Percentiles rank a stretch among this genome's conserved stretches.
Evolutionary conservation across 2,113 vertebrate genomes (phyloP).

Genomic region (Barnardius zonarius): DNA sequence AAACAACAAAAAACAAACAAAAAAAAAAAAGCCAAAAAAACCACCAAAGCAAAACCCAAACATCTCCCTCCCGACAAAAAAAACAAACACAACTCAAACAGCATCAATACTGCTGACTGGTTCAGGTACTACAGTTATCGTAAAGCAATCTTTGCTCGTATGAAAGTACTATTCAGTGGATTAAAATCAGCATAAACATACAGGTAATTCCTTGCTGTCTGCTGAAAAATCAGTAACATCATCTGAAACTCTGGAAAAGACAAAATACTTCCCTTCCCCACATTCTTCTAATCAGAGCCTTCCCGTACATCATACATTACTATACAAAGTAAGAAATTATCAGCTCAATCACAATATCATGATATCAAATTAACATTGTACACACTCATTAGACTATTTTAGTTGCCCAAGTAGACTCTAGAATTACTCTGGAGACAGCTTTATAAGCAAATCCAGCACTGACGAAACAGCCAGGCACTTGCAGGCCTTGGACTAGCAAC

Average conservation of each 20-base stretch:
- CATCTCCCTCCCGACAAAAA: not conserved
- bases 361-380: not conserved
- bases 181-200: not conserved
- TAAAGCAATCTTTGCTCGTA: not conserved
- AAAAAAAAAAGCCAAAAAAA: not conserved
- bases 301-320: not conserved
- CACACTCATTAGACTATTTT: not conserved
- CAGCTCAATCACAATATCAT: not conserved
- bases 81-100: not conserved
- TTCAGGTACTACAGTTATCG: not conserved
- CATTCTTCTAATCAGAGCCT: not conserved
- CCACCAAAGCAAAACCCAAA: not conserved
- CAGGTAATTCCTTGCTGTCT: not conserved
- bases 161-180: not conserved
- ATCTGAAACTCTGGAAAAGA: not conserved
- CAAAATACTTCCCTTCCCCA: not conserved
- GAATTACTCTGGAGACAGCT: not conserved
- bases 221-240: accelerated
- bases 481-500: not conserved
- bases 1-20: not conserved
- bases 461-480: not conserved
- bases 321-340: not conserved
- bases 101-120: not conserved
- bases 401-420: not conserved
- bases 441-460: not conserved